Percentiles rank a stretch among this genome's conserved stretches.
These are phyloP conservation scores for Crocodylus rhombifer DNA, from an alignment of 2,797 vertebrate genomes.

Conservation along the genomic window DNA sequence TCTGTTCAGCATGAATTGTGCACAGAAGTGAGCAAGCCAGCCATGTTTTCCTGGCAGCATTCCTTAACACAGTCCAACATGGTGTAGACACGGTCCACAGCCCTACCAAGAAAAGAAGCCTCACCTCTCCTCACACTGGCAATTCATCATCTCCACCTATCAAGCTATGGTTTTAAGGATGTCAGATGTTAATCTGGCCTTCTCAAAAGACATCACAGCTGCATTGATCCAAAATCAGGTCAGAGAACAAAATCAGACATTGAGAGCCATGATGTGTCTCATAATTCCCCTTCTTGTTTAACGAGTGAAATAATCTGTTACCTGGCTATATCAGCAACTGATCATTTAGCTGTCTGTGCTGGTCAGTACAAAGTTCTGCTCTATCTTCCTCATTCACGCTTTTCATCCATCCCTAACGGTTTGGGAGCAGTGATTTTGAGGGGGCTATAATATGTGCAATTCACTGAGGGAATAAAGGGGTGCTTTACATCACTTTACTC, in stretches of 20 bases:
- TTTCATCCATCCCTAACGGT: neutral
- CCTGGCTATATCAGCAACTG: neutral
- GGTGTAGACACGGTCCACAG: neutral
- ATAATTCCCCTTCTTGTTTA: neutral
- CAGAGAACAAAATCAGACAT: neutral
- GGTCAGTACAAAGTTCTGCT: constrained; percentile 10
- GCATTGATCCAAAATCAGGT: neutral
- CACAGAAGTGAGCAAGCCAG: too few species aligned
- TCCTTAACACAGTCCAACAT: too few species aligned
- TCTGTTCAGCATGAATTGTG: too few species aligned
- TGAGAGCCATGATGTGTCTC: neutral
- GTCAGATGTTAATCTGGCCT: neutral
- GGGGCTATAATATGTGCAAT: neutral
- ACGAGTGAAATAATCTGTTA: neutral
- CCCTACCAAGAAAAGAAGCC: neutral
- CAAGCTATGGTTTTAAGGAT: neutral
- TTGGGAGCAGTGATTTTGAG: neutral
- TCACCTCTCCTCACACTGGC: neutral
- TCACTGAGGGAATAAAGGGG: constrained; percentile 18
- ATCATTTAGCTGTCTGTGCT: neutral
- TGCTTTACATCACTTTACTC: constrained; percentile 32
- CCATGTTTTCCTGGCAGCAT: too few species aligned
- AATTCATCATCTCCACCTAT: neutral
- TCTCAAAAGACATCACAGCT: neutral
- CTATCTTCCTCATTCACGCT: neutral